phyloP scores from a whole-genome alignment of 2,797 vertebrate species.

The Phataginus tricuspis region DNA sequence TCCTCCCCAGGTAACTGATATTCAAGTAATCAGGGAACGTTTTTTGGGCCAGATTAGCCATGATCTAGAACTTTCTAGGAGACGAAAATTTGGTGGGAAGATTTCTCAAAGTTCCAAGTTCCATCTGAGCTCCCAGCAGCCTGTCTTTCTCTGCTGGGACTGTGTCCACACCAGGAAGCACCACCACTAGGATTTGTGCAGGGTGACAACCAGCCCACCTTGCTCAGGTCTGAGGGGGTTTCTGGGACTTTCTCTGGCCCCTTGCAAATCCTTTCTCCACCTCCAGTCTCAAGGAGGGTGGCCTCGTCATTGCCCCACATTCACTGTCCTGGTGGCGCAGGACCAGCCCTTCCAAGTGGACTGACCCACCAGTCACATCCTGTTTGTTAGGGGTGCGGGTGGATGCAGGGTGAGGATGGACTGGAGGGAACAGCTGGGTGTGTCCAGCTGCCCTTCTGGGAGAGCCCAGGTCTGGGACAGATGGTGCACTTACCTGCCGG shows the following conservation, averaged over 20 bases:
- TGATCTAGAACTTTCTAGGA: not conserved
- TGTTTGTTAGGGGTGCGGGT: not conserved
- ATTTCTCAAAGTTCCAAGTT: not conserved
- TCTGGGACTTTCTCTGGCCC: not conserved
- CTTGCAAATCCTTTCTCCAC: not conserved
- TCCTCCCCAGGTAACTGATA: not conserved
- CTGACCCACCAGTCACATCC: not conserved
- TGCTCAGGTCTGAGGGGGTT: not conserved
- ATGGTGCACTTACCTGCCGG: not conserved
- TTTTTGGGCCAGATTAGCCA: not conserved
- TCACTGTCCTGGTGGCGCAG: not conserved
- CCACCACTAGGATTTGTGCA: not conserved
- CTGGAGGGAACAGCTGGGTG: fast-evolving
- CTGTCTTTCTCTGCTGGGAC: no score
- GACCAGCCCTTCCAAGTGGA: not conserved
- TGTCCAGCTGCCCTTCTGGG: not conserved
- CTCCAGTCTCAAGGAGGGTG: not conserved
- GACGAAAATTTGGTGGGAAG: not conserved
- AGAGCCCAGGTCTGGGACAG: not conserved
- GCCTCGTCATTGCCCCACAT: not conserved
- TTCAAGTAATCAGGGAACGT: not conserved
- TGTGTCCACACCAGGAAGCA: not conserved
- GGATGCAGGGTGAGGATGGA: not conserved
- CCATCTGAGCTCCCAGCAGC: not conserved
- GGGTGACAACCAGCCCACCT: no score